Evolutionary conservation across 2,797 vertebrate genomes (phyloP), one percentile per base, ranked within the genome.

Genomic region (Microctenopoma lineatum): DNA sequence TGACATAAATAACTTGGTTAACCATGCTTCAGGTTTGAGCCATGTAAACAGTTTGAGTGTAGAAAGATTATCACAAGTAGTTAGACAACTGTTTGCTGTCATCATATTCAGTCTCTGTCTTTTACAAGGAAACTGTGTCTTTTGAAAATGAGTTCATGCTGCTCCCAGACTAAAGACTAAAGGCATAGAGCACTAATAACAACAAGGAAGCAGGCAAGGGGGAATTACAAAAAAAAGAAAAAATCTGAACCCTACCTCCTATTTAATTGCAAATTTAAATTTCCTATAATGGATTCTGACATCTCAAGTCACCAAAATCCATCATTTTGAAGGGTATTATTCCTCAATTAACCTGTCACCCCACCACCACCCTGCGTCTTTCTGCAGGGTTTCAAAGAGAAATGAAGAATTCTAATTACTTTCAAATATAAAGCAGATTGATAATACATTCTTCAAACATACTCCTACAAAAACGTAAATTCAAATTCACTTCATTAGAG

Each of bases 281-380:
- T 92, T 92, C 85, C 79, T 90, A 90, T 94, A 94, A 95, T 94
- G 92, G 92, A 94, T 93, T 92, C 90, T 92, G 94, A 93, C 93
- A 94, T 93, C 90, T 95, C 91, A 93, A 95, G 93, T 94, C 93
- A 94, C 93, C 91, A 94, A 94, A 94, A 94, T 95, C 94, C 90
- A 94, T 95, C 93, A 95, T 94, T 94, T 89, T 93, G 93, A 94
- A 94, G 91, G 93, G 91, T 93, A 94, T 95, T 94, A 94, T 93
- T 94, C 92, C 91, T 93, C 93, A 94, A 95, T 94, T 95, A 95
- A 95, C 94, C 94, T 93, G 93, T 94, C 90, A 93, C 86, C 92
- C 90, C 72, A 77, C 71, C 86, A 86, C 80, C 80, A 86, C 85
- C 76, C 83, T 68, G 72, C 77, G 81, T 90, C 88, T 92, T 89